Evolutionary conservation across 1,140 invertebrate species (phyloP), one percentile per base, ranked within the genome.

Genomic region (Heliconius nattereri): DNA sequence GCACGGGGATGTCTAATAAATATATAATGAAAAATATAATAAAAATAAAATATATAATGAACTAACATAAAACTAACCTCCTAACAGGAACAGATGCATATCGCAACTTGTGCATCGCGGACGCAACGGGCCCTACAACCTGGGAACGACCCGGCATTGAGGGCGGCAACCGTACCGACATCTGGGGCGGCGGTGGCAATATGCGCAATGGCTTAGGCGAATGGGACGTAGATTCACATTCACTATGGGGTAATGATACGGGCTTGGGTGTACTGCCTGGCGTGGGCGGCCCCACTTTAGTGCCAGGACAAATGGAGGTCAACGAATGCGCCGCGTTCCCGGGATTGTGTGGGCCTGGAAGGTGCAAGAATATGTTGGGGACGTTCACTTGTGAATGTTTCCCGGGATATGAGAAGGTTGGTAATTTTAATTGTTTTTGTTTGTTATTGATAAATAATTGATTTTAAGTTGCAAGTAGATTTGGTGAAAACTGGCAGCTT

Each of bases 301-400:
- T 96, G 78, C 94, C 96, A 0, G 96, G 97, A 11, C 94, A 96
- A 78, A 96, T 97, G 93, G 98, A 98, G 85, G 97, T 98, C 71
- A 98, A 98, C 93, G 98, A 98, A 90, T 98, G 98, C 85, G 95
- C 96, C 0, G 97, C 97, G 49, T 98, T 98, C 86, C 97, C 97
- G 5, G 97, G 97, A 6, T 96, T 98, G 84, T 98, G 98, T 90
- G 95, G 96, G 66, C 98, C 98, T 90, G 98, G 98, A 3, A 92
- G 96, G 20, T 96, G 95, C 84, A 94, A 94, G 71, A 97, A 97
- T 85, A 95, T 95, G 23, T 89, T 95, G 2, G 96, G 96, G 0
- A 92, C 95, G 11, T 96, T 96, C 83, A 95, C 96, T 49, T 97
- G 97, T 83, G 92, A 94, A 26, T 97, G 96, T 91, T 96, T 97